Evolutionary conservation across 1,140 invertebrate species (phyloP), one percentile per base, ranked within the genome.

Genomic region (Platyura marginata): DNA sequence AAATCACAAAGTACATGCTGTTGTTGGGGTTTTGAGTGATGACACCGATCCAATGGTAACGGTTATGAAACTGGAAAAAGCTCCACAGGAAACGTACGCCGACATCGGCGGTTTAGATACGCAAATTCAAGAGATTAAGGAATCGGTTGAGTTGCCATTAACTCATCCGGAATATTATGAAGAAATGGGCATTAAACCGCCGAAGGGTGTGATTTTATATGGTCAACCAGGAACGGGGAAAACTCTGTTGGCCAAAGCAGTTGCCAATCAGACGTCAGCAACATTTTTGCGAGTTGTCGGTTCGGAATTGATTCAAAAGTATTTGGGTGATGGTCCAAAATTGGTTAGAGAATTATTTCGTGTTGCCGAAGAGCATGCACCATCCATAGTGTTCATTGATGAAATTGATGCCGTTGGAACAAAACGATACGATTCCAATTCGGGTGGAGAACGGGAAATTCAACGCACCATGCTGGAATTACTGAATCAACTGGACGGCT

Each of bases 21-120:
- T 99, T 32, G 93, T 99, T 35, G 96, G 96, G 48, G 95, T 99
- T 1, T 63, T 99, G 20, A 86, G 88, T 29, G 96, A 99, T 70
- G 96, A 99, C 58, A 97, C 93, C n/a, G 96, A 99, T 70, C 96
- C 96, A 13, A 98, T 99, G 95, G 96, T 99, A 2, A 98, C 93
- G 22, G 96, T 99, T 0, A 99, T 99, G 96, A 99, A 99, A 64
- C 61, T 99, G 29, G 96, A 99, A 57, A 99, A 99, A 61, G 96
- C 96, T 19, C 96, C 96, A 10, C 92, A 98, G 65, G 96, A 99
- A 68, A 99, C 96, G 1, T 99, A 99, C 63, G 95, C 95, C 15
- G 96, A 99, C 67, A 98, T 99, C 64, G 96, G 96, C 58, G 95
- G 94, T 36, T 68, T 98, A n/a, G 95, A 98, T 61, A 91, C 88